phyloP scores from a whole-genome alignment of 1,140 invertebrate species.

The Neodiprion lecontei region DNA sequence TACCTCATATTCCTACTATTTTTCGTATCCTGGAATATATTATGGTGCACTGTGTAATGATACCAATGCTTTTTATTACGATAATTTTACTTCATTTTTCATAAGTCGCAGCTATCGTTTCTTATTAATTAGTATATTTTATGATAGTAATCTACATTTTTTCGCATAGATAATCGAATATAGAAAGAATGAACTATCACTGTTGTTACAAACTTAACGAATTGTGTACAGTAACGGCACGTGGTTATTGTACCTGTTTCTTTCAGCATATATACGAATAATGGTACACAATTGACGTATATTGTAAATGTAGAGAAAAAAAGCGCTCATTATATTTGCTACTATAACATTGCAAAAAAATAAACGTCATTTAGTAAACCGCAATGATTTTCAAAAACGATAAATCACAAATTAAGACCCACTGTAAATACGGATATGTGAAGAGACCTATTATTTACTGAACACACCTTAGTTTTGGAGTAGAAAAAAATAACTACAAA shows the following conservation, averaged over 20 bases:
- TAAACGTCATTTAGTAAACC: not conserved
- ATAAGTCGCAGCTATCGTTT: not conserved
- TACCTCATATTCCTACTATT: not conserved
- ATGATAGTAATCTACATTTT: conserved; percentile 7
- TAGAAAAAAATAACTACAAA: too few relatives aligned
- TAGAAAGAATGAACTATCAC: conserved; percentile 23
- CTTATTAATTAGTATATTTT: not conserved
- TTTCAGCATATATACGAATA: too few relatives aligned
- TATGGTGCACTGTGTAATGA: not conserved
- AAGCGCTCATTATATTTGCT: not conserved
- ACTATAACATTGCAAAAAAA: not conserved
- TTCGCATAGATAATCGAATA: conserved; percentile 20
- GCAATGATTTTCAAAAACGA: conserved; percentile 10
- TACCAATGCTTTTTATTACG: not conserved
- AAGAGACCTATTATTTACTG: too few relatives aligned
- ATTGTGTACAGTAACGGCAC: conserved; percentile 32
- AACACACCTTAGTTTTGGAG: too few relatives aligned
- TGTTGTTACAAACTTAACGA: conserved; percentile 32
- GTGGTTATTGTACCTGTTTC: conserved; percentile 9
- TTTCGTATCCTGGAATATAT: not conserved
- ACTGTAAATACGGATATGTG: conserved; percentile 4
- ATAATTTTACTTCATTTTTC: not conserved
- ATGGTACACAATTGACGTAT: not conserved
- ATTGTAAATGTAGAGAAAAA: not conserved
- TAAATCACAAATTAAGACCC: not conserved